Percentiles rank a stretch among this genome's conserved stretches.
Evolutionary conservation across 1,140 invertebrate genomes (phyloP).

Genomic region (Pseudomyrmex flavicornis): DNA sequence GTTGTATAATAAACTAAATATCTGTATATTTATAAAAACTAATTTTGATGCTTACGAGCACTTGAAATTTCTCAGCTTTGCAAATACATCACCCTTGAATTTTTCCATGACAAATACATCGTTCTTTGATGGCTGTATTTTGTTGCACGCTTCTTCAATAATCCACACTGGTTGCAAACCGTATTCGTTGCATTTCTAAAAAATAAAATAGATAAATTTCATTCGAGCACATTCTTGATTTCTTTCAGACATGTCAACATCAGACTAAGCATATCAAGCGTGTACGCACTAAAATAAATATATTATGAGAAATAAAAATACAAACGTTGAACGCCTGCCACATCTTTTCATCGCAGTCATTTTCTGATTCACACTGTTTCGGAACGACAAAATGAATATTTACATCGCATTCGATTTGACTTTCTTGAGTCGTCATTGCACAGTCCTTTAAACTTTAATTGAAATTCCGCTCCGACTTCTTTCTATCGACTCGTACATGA

Average conservation of each 20-base stretch:
- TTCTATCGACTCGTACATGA: not conserved
- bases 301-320: slow-evolving; percentile 33
- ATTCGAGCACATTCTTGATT: not conserved
- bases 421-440: slow-evolving; percentile 67
- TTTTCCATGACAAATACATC: slow-evolving; percentile 91
- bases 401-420: slow-evolving; percentile 71
- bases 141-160: slow-evolving; percentile 82
- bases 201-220: slow-evolving; percentile 49
- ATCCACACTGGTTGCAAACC: slow-evolving; percentile 86
- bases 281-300: not conserved
- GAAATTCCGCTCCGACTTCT: not conserved
- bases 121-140: slow-evolving; percentile 87
- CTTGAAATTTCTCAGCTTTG: slow-evolving; percentile 88
- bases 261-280: not conserved
- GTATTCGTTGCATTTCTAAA: slow-evolving; percentile 85
- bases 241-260: not conserved
- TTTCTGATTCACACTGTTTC: slow-evolving; percentile 73
- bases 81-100: slow-evolving; percentile 90
- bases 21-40: slow-evolving; percentile 62
- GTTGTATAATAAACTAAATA: slow-evolving; percentile 62
- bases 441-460: not conserved
- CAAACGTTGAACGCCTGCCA: slow-evolving; percentile 82
- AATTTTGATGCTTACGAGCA: slow-evolving; percentile 86
- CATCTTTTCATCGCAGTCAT: slow-evolving; percentile 83
- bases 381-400: slow-evolving; percentile 82